Evolutionary conservation across 2,113 vertebrate genomes (phyloP), one percentile per base, ranked within the genome.

Genomic region (Hemibagrus wyckioides): DNA sequence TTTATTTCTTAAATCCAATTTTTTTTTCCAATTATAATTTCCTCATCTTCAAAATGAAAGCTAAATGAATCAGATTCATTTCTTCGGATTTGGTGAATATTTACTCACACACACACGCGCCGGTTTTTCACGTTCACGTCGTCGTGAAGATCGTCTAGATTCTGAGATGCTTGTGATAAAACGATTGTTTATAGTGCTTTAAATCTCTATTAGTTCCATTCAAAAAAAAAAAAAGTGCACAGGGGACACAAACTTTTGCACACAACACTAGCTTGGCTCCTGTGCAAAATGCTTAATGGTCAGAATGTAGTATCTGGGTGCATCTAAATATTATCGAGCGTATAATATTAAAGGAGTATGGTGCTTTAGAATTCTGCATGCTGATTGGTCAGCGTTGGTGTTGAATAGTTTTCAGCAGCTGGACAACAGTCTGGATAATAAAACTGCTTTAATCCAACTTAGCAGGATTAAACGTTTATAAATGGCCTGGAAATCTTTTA

Each of bases 1-100:
- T 59, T 57, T 39, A 57, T 80, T 81, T 59, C 54, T 39, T 28
- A 25, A 80, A 59, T 80, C 79, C 25, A 39, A 59, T 80, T 57
- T 36, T 80, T 36, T 80, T 80, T 23, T 2, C 10, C 33, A 3
- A 23, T 48, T 48, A 8, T 48, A 36, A 19, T 80, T 21, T 41
- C 54, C 21, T 14, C 30, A 33, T 59, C 28, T 59, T 41, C 10
- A 30, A 56, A 36, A 80, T 80, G 56, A 36, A 10, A 39, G 30
- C 11, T 81, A 80, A 81, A 5, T 4, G 21, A 28, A 81, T 59
- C 21, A 41, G 33, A 81, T 81, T 59, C 13, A 8, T 25, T 59
- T 81, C 33, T 41, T 57, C 36, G 13, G 54, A 80, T 39, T 57
- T 2, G 4, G 1, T 80, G 33, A 25, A 57, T 39, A 81, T 59